phyloP scores from a whole-genome alignment of 2,113 vertebrate genomes.

The Xiphophorus couchianus region DNA sequence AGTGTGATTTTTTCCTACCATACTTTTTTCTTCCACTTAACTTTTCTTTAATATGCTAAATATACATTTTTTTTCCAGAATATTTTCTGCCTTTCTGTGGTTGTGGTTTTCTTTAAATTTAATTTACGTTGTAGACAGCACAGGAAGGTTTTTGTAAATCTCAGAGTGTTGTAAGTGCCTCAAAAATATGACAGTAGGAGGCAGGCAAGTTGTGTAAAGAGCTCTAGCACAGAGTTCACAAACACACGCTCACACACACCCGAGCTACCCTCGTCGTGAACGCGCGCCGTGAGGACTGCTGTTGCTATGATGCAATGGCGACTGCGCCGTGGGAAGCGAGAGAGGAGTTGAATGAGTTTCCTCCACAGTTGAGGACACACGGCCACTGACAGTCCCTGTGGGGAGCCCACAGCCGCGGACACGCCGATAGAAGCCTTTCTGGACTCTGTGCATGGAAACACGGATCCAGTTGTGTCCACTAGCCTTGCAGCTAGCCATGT shows the following conservation, averaged over 20 bases:
- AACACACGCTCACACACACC: not conserved
- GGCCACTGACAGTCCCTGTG: constrained; percentile 30
- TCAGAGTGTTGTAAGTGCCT: not conserved
- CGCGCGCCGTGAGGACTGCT: constrained; percentile 64
- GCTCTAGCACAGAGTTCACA: constrained; percentile 9
- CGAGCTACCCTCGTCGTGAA: constrained; percentile 41
- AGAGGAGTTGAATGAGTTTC: constrained; percentile 77
- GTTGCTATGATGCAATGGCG: constrained; percentile 80
- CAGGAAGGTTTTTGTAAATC: not conserved
- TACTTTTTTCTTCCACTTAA: not conserved
- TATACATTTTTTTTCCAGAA: no score
- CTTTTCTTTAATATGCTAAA: not conserved
- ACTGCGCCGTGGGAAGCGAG: constrained; percentile 72
- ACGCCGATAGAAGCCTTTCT: constrained; percentile 13
- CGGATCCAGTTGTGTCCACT: constrained; percentile 50
- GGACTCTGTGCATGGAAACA: constrained; percentile 35
- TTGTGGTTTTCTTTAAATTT: not conserved
- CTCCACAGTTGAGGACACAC: constrained; percentile 50
- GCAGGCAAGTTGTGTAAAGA: constrained; percentile 29
- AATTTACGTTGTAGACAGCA: not conserved
- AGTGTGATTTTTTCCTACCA: not conserved
- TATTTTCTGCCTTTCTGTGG: no score
- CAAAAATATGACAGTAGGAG: constrained; percentile 48
- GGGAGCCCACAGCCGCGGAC: constrained; percentile 20
- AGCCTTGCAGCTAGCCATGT: constrained; percentile 57